phyloP scores from a whole-genome alignment of 2,797 vertebrate species.

The Phalanger gymnotis region DNA sequence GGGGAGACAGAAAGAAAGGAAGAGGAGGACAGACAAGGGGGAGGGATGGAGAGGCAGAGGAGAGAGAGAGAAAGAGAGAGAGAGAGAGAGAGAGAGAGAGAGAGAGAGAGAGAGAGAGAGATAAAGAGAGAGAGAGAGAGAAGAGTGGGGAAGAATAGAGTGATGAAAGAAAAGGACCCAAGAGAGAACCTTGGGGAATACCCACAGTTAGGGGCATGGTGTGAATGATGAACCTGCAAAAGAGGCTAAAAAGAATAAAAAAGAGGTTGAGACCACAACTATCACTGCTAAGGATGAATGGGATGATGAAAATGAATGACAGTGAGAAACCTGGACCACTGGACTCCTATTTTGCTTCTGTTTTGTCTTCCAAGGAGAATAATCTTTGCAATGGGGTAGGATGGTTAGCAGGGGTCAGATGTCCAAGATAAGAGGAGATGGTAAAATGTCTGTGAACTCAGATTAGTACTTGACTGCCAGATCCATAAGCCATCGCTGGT shows the following conservation, averaged over 20 bases:
- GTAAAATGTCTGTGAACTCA: neutral
- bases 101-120: neutral
- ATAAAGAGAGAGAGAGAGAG: neutral
- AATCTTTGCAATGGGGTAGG: neutral
- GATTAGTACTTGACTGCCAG: neutral
- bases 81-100: neutral
- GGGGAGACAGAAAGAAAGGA: too few relatives aligned
- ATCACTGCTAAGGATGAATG: neutral
- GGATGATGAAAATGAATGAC: neutral
- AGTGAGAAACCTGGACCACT: neutral
- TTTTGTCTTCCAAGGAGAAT: neutral
- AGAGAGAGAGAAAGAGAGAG: neutral
- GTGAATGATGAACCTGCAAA: neutral
- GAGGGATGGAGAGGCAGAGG: neutral
- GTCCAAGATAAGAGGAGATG: neutral
- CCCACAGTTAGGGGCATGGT: neutral
- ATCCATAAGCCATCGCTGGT: neutral
- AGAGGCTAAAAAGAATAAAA: neutral
- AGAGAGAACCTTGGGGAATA: neutral
- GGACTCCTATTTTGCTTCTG: neutral
- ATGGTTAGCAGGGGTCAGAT: neutral
- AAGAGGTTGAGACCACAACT: neutral
- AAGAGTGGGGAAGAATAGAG: neutral
- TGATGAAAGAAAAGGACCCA: neutral
- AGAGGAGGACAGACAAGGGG: too few relatives aligned